Evolutionary conservation across 1,140 invertebrate genomes (phyloP).

Genomic region (Phymastichus coffea): DNA sequence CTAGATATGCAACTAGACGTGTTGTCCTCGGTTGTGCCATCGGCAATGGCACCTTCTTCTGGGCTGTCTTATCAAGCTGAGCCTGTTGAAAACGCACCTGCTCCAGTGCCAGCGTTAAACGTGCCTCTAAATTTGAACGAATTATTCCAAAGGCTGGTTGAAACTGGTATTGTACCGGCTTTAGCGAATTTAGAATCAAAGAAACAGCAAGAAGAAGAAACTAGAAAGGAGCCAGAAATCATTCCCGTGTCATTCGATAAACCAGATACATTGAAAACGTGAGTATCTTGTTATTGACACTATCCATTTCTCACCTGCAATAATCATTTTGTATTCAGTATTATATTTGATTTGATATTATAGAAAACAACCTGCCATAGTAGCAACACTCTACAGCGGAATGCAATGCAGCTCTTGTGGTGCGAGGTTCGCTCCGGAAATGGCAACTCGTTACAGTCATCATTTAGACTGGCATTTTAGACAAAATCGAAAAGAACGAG

Average conservation of each 20-base stretch:
- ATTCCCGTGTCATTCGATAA: conserved; percentile 66
- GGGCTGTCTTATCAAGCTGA: conserved; percentile 59
- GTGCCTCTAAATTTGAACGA: conserved; percentile 78
- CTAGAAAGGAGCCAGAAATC: conserved; percentile 55
- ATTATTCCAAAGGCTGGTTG: conserved; percentile 79
- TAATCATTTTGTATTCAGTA: neutral
- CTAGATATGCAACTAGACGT: conserved; percentile 61
- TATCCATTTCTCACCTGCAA: neutral
- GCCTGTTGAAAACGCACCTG: conserved; percentile 41
- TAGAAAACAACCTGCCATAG: conserved; percentile 67
- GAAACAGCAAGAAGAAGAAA: conserved; percentile 50
- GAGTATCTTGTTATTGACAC: conserved; percentile 43
- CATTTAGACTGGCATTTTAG: conserved; percentile 98
- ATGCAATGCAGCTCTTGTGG: conserved; percentile 95
- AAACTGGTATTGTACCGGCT: conserved; percentile 75
- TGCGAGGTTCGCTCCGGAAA: conserved; percentile 81
- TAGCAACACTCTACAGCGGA: conserved; percentile 74
- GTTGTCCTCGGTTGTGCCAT: conserved; percentile 65
- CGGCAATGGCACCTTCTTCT: conserved; percentile 61
- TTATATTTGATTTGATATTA: conserved; percentile 10
- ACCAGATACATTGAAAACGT: conserved; percentile 74
- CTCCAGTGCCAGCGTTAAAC: conserved; percentile 37
- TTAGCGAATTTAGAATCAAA: conserved; percentile 48
- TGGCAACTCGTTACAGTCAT: conserved; percentile 84
- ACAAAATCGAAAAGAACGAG: conserved; percentile 85